Evolutionary conservation across 1,140 invertebrate genomes (phyloP), one percentile per base, ranked within the genome.

Genomic region (Calephelis virginiensis): DNA sequence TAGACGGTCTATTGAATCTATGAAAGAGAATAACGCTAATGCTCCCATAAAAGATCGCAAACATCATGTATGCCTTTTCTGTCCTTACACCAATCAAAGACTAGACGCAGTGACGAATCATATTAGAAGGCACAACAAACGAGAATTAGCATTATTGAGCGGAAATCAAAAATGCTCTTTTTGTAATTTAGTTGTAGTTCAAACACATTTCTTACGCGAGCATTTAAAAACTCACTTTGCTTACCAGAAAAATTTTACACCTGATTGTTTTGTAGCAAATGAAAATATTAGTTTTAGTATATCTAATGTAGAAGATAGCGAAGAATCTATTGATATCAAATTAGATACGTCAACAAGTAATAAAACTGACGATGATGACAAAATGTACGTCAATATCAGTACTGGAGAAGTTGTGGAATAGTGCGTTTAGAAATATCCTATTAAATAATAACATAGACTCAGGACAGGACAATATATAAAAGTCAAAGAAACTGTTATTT

Each of bases 191-290:
- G 94, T 95, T 17, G 95, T 95, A 4, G 93, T 95, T 0, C 96
- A 97, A 78, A 93, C 93, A 10, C 95, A 96, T 79, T 95, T 96
- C 67, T 82, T 96, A 8, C 91, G 94, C n/a, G 96, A 97, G 67
- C 96, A 97, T 85, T 92, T 95, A 37, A 96, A 95, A 84, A 89
- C 96, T 37, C 96, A 97, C 85, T 97, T 97, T 80, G 92, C 92
- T 71, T 89, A 90, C 69, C 90, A 91, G 45, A 93, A 94, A 77
- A 84, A 92, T 62, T 85, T 93, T 12, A 93, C 91, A 65, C 93
- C 95, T 6, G 95, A 91, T 74, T 86, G 89, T 77, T 91, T 78
- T 63, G 81, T 83, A 7, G 85, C 85, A 47, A 89, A 84, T 64
- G 78, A 89, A 75, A 81, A 82, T 60, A 83, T 91, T 14, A 83